Percentiles rank a stretch among this genome's conserved stretches.
Evolutionary conservation across 2,888 invertebrate species (phyloP).

Genomic region (Scaptomyza caliginosa): DNA sequence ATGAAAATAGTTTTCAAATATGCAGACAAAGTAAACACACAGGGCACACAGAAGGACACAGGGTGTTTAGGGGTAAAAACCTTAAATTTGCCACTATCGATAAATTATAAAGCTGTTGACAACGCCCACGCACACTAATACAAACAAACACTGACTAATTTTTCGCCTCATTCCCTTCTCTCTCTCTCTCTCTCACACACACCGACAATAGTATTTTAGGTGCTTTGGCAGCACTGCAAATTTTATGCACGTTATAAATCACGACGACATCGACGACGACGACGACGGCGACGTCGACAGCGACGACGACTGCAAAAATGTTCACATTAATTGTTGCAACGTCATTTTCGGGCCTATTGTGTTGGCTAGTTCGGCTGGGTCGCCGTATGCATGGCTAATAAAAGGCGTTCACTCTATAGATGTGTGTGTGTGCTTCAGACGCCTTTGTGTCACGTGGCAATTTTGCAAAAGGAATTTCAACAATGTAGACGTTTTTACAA

Average conservation of each 20-base stretch:
- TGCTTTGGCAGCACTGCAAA: slow-evolving; percentile 66
- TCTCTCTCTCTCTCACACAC: no score
- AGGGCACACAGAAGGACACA: slow-evolving; percentile 19
- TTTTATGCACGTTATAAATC: slow-evolving; percentile 79
- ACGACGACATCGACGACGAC: slow-evolving; percentile 61
- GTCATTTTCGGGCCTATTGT: slow-evolving; percentile 80
- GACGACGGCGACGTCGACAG: slow-evolving; percentile 49
- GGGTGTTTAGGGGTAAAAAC: slow-evolving; percentile 41
- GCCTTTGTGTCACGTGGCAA: slow-evolving; percentile 77
- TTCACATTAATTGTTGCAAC: slow-evolving; percentile 80
- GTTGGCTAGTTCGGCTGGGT: slow-evolving; percentile 33
- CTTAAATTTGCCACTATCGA: slow-evolving; percentile 56
- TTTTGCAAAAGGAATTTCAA: slow-evolving; percentile 80
- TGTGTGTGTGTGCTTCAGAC: slow-evolving; percentile 72
- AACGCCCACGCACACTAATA: slow-evolving; percentile 17
- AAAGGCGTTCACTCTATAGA: slow-evolving; percentile 61
- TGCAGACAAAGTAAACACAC: no score
- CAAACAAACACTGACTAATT: slow-evolving; percentile 59
- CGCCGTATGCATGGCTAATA: slow-evolving; percentile 58
- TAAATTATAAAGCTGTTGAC: slow-evolving; percentile 60
- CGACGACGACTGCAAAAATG: slow-evolving; percentile 71
- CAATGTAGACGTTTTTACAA: slow-evolving; percentile 81
- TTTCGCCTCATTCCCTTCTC: slow-evolving; percentile 23
- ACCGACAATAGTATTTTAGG: slow-evolving; percentile 56
- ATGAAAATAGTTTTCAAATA: slow-evolving; percentile 73